Evolutionary conservation across 1,140 invertebrate genomes (phyloP), one percentile per base, ranked within the genome.

Genomic region (Pachypeltis micranthus): DNA sequence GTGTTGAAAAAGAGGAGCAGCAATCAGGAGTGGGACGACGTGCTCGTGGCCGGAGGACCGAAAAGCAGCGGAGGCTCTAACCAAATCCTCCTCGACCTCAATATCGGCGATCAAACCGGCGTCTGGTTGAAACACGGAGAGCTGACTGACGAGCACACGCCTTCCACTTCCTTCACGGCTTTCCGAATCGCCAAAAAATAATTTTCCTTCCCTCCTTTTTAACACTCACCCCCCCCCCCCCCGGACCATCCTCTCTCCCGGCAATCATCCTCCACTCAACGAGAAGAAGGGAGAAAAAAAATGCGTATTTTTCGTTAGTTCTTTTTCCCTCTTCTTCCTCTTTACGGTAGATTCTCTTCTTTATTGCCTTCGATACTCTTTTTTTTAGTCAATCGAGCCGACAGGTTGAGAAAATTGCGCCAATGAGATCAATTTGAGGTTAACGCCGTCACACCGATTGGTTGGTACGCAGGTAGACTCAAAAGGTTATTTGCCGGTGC

Each of bases 121-220:
- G 67, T 78, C 23, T 77, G 75, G 64, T 69, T 74, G 0, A 73
- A 75, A 1, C 63, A 69, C 4, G 76, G 74, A 27, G 73, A 73
- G 34, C 24, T 74, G 4, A 63, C 65, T 1, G 68, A 70, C 10
- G 72, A 59, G 23, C 14, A 14, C 12, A 55, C 61, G 19, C 63
- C 68, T 14, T 59, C 64, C 10, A 72, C 70, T 44, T 74, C 73
- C 2, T 79, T 78, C 65, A 74, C 73, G 44, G 77, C 74, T 3
- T 74, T 74, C 44, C 72, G 76, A 47, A 72, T 78, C 31, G 72
- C 74, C 44, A 77, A 75, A 67, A 76, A 74, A 65, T 75, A 64
- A 73, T 12, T 29, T 23, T 51, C 59, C 31, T 19, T 12, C 16
- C 24, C 34, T 24, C 16, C 25, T 29, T 10, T 27, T 27, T 12